A percentile compares a stretch with the other conserved stretches of the same genome.
Conservation (phyloP, 2,113 vertebrate genomes). For the Mustela nigripes region DNA sequence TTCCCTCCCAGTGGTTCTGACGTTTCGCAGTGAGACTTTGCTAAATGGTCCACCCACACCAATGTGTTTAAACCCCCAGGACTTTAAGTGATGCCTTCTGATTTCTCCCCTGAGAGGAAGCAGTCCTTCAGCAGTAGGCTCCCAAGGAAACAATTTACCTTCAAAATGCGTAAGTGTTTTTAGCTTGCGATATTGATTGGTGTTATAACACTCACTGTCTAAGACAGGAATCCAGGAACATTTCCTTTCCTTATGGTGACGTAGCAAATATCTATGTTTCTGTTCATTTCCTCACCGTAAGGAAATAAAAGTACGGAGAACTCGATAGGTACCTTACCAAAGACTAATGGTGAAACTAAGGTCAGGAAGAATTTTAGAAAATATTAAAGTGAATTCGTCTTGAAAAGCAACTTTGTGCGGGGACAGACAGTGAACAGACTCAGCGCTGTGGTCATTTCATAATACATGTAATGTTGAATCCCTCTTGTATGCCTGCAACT, state of each 20-base stretch:
- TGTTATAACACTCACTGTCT: background rate
- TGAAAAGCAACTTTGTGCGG: background rate
- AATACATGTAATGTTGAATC: background rate
- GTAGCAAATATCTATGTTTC: background rate
- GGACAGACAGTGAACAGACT: background rate
- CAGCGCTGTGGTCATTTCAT: background rate
- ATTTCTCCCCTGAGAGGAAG: background rate
- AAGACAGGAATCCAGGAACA: background rate
- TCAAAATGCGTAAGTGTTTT: background rate
- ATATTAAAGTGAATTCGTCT: background rate
- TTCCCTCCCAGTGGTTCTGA: background rate
- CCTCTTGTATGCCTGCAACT: background rate
- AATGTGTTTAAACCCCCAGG: background rate
- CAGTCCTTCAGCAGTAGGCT: background rate
- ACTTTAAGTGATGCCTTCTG: background rate
- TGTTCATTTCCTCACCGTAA: slow-evolving; percentile 5
- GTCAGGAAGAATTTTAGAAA: slow-evolving; percentile 21
- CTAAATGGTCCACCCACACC: no score
- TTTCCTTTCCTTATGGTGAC: background rate
- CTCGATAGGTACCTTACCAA: background rate
- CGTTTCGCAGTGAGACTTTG: background rate
- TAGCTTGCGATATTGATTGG: background rate
- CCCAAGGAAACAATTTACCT: slow-evolving; percentile 4
- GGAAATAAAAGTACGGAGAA: background rate
- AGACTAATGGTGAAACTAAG: background rate